Conservation (phyloP, 2,888 invertebrate species). For the Onchidella celtica region DNA sequence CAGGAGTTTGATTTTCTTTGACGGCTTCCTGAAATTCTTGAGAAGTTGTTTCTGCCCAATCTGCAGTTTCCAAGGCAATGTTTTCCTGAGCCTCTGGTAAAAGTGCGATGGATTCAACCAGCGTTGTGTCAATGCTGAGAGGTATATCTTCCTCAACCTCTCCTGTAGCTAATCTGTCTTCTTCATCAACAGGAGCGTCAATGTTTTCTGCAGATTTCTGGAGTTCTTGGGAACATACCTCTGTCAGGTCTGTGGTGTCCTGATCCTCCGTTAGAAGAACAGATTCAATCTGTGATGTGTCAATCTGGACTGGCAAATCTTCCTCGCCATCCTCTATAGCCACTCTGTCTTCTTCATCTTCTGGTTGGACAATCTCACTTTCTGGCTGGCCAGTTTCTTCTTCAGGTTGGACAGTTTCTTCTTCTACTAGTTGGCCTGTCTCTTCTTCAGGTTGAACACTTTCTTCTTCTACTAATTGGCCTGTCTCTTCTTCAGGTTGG, state of each 20-base stretch:
- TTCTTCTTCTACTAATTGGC: not conserved
- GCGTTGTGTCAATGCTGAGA: not conserved
- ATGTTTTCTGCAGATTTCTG: too few species aligned
- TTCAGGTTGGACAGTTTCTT: too few species aligned
- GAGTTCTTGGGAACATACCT: too few species aligned
- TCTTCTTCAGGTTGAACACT: not conserved
- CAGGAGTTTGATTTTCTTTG: not conserved
- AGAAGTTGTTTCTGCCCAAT: not conserved
- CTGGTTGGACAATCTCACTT: not conserved
- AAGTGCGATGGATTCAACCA: not conserved
- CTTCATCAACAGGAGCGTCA: too few species aligned
- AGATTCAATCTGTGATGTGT: not conserved
- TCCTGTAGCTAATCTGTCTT: not conserved
- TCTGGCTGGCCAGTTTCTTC: too few species aligned
- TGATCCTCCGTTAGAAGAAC: not conserved
- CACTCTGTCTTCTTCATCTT: not conserved
- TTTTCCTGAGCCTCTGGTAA: not conserved
- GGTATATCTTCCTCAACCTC: not conserved
- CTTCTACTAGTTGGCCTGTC: too few species aligned
- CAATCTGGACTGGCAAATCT: not conserved
- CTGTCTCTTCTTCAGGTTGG: not conserved
- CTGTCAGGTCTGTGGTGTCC: too few species aligned
- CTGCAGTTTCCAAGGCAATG: not conserved
- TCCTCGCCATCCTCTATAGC: not conserved
- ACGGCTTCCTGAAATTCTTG: not conserved